Conservation (phyloP, 2,888 invertebrate species). For the Oxystoma pomonae region DNA sequence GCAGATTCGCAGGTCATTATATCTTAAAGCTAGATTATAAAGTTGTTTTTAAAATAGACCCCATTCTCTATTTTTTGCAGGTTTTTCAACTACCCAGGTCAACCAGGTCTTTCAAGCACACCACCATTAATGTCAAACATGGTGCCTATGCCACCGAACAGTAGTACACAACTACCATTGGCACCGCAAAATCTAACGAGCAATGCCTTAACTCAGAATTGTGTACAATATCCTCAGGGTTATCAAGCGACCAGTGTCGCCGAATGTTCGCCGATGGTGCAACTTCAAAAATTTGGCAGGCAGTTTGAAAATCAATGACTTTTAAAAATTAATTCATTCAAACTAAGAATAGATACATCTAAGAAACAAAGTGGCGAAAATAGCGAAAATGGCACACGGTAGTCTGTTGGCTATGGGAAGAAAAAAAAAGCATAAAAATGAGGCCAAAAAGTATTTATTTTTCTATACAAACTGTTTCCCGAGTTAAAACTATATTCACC, state of each 20-base stretch:
- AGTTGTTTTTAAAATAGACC: too few species aligned
- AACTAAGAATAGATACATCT: too few species aligned
- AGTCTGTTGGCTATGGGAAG: too few species aligned
- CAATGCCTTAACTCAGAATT: constrained; percentile 34
- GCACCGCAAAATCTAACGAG: constrained; percentile 13
- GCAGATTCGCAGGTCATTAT: too few species aligned
- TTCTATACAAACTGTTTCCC: too few species aligned
- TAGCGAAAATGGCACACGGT: too few species aligned
- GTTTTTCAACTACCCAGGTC: constrained; percentile 56
- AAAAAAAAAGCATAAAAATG: too few species aligned
- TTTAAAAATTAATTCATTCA: background rate
- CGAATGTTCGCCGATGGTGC: constrained; percentile 43
- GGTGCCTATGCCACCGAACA: constrained; percentile 42
- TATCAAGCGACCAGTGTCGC: constrained; percentile 31
- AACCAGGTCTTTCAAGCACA: constrained; percentile 43
- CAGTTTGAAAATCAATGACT: constrained; percentile 34
- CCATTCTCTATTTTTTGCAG: too few species aligned
- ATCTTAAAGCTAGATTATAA: too few species aligned
- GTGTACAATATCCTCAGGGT: constrained; percentile 33
- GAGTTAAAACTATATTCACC: too few species aligned
- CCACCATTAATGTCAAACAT: constrained; percentile 47
- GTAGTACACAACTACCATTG: constrained; percentile 19
- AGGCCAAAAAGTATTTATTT: too few species aligned
- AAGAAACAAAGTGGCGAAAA: too few species aligned
- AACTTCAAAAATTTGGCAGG: constrained; percentile 47